phyloP scores from a whole-genome alignment of 2,888 invertebrate genomes.

The Amblyjoppa fuscipennis region DNA sequence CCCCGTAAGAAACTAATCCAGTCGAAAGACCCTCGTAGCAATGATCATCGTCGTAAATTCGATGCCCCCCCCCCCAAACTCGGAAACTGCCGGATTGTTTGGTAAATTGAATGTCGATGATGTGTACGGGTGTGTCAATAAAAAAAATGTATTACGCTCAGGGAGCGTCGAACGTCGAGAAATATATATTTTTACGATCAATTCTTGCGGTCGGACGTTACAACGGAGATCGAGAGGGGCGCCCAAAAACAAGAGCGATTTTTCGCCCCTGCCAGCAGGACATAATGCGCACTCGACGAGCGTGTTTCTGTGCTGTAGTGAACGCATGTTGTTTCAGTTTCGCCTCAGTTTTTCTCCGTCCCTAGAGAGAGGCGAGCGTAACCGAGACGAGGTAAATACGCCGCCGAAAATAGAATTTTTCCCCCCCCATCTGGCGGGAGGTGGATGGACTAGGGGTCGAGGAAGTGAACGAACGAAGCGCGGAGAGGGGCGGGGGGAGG shows the following conservation, averaged over 20 bases:
- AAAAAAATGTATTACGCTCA: slow-evolving; percentile 14
- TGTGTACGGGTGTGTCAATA: background rate
- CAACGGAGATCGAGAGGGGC: background rate
- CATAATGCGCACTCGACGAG: slow-evolving; percentile 29
- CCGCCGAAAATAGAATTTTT: slow-evolving; percentile 58
- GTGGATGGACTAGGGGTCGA: slow-evolving; percentile 6
- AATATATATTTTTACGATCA: slow-evolving; percentile 31
- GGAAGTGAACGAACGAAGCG: background rate
- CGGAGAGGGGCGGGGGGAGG: background rate
- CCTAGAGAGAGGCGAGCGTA: slow-evolving; percentile 60
- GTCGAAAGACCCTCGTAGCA: background rate
- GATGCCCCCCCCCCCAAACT: slow-evolving; percentile 3
- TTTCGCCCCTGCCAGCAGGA: slow-evolving; percentile 20
- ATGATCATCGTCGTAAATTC: slow-evolving; percentile 33
- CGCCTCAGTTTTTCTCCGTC: slow-evolving; percentile 15
- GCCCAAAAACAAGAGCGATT: background rate
- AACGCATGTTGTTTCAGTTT: slow-evolving; percentile 32
- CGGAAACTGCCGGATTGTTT: slow-evolving; percentile 6
- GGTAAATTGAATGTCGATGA: slow-evolving; percentile 39
- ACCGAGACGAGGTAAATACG: slow-evolving; percentile 69
- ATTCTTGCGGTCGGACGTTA: background rate
- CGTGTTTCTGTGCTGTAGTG: background rate
- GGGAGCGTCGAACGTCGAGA: slow-evolving; percentile 24
- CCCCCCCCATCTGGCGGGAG: slow-evolving; percentile 3
- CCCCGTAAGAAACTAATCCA: background rate